Conservation (phyloP, 2,113 vertebrate species). For the Heptranchias perlo region DNA sequence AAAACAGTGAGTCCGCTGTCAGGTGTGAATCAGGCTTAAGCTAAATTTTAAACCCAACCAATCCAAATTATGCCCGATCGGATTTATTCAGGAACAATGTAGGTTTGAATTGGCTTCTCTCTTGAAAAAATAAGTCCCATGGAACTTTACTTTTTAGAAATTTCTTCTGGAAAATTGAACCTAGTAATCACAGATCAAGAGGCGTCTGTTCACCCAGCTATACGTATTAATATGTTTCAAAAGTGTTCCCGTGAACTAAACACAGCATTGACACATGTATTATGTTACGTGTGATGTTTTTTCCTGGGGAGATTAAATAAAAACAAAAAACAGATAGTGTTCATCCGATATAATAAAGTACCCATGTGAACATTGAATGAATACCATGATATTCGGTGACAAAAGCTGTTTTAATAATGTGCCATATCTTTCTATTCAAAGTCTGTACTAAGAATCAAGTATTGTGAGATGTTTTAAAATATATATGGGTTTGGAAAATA, state of each 20-base stretch:
- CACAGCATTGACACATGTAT: background rate
- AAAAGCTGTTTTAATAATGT: constrained; percentile 32
- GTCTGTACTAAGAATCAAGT: constrained; percentile 18
- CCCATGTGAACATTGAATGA: background rate
- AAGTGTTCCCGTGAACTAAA: background rate
- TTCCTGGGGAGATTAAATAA: background rate
- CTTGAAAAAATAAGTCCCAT: background rate
- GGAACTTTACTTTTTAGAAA: background rate
- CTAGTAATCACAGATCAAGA: background rate
- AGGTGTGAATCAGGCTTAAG: background rate
- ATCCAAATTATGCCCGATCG: background rate
- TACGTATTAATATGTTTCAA: background rate
- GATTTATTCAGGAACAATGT: background rate
- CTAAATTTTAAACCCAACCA: background rate
- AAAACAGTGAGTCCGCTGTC: background rate
- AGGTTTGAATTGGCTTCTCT: background rate
- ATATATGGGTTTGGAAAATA: constrained; percentile 33
- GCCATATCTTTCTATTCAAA: constrained; percentile 37
- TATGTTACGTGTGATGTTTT: background rate
- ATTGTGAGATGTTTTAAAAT: constrained; percentile 33
- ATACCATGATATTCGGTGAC: background rate
- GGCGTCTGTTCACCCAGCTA: background rate
- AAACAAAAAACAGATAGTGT: background rate
- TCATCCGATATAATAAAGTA: background rate
- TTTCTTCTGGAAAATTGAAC: background rate